Conservation (phyloP, 53 echinoderm and acorn worm species). For the Crossaster papposus region DNA sequence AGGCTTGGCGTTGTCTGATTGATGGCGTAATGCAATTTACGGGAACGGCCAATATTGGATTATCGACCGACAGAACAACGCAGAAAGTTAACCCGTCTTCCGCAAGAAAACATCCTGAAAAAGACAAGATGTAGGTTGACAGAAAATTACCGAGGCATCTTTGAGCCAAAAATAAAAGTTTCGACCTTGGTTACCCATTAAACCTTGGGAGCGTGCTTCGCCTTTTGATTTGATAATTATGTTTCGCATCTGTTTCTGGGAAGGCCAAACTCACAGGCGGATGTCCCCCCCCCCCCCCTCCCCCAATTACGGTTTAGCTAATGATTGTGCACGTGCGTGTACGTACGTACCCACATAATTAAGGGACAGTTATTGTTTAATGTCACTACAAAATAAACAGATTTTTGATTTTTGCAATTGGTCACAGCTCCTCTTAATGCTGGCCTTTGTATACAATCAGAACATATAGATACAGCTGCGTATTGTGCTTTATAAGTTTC, state of each 20-base stretch:
- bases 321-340: not conserved
- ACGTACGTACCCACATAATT: not conserved
- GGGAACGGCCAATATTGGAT: not conserved
- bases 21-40: not conserved
- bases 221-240: not conserved
- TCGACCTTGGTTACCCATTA: not conserved
- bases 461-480: no score
- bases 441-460: no score
- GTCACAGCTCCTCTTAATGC: no score
- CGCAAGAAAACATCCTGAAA: not conserved
- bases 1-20: not conserved
- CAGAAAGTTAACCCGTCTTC: not conserved
- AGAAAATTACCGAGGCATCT: not conserved
- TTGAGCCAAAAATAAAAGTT: not conserved
- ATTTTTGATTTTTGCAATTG: no score
- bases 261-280: not conserved
- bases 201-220: not conserved
- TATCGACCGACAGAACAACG: not conserved
- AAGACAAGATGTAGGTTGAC: not conserved
- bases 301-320: no score
- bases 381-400: no score
- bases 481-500: no score
- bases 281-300: not conserved
- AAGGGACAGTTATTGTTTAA: no score
- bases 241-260: not conserved